Evolutionary conservation across 2,797 vertebrate species (phyloP).

Genomic region (Smutsia temminckii): DNA sequence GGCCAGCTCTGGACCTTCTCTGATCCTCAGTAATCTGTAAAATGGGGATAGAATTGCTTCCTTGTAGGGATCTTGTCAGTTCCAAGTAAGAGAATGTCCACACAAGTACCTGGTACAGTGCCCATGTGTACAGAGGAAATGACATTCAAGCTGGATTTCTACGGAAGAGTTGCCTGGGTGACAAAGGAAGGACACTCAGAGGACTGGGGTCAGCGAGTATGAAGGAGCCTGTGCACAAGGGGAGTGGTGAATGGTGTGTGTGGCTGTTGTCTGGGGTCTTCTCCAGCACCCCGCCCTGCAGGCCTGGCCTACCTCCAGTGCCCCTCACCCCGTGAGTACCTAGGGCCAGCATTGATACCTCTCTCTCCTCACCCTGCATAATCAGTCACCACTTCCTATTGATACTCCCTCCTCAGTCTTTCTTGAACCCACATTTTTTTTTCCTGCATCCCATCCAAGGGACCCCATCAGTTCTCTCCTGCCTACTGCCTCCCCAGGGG

Average conservation of each 20-base stretch:
- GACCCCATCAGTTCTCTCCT: neutral
- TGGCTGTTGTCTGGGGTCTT: neutral
- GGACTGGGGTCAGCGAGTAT: neutral
- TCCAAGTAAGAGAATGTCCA: neutral
- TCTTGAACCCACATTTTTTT: neutral
- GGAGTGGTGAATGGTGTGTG: rapidly evolving
- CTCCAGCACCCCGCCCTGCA: neutral
- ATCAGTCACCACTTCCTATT: neutral
- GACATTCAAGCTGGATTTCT: neutral
- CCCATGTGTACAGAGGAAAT: neutral
- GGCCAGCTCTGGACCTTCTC: neutral
- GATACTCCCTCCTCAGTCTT: neutral
- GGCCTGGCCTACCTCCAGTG: neutral
- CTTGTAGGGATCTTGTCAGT: neutral
- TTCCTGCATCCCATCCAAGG: neutral
- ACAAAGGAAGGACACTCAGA: neutral
- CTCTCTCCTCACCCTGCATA: neutral
- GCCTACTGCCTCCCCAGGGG: neutral
- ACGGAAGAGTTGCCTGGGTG: neutral
- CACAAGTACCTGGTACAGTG: rapidly evolving
- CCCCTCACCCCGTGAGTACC: neutral
- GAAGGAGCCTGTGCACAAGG: neutral
- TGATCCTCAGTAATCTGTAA: neutral
- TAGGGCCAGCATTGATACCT: neutral
- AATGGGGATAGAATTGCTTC: neutral